Percentiles rank a stretch among this genome's conserved stretches.
These are phyloP conservation scores for Camponotus vicinus DNA, from an alignment of 1,140 invertebrate genomes.

Conservation along the genomic window DNA sequence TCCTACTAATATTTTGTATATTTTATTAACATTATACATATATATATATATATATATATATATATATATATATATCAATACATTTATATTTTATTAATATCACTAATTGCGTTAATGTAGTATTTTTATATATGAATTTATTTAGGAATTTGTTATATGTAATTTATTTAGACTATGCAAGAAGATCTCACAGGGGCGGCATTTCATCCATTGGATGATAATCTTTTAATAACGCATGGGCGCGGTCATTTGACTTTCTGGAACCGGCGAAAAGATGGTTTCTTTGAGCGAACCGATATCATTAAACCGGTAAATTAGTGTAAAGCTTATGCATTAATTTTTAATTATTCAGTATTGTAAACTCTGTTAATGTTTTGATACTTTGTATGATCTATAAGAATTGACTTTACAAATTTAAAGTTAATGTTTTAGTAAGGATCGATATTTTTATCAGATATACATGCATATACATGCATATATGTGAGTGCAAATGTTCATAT, in stretches of 20 bases:
- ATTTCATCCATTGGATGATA: constrained; percentile 97
- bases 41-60: not conserved
- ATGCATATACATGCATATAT: no score
- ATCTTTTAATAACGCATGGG: constrained; percentile 96
- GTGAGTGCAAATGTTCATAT: no score
- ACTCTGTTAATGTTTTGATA: not conserved
- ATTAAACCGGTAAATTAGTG: constrained; percentile 90
- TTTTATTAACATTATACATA: not conserved
- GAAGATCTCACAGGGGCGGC: constrained; percentile 96
- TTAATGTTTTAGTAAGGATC: no score
- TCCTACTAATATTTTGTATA: no score
- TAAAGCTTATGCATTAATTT: not conserved
- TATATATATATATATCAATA: no score
- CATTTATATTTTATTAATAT: no score
- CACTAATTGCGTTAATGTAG: no score
- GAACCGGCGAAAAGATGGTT: constrained; percentile 95
- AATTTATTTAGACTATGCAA: constrained; percentile 90
- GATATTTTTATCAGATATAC: no score
- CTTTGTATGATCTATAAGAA: not conserved
- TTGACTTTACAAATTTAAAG: no score
- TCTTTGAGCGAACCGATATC: constrained; percentile 95
- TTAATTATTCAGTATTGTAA: no score
- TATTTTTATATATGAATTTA: no score
- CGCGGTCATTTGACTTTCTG: constrained; percentile 97
- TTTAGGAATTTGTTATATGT: not conserved